These are phyloP conservation scores for Geotrypetes seraphini DNA, from an alignment of 2,797 vertebrate species.

Conservation along the genomic window DNA sequence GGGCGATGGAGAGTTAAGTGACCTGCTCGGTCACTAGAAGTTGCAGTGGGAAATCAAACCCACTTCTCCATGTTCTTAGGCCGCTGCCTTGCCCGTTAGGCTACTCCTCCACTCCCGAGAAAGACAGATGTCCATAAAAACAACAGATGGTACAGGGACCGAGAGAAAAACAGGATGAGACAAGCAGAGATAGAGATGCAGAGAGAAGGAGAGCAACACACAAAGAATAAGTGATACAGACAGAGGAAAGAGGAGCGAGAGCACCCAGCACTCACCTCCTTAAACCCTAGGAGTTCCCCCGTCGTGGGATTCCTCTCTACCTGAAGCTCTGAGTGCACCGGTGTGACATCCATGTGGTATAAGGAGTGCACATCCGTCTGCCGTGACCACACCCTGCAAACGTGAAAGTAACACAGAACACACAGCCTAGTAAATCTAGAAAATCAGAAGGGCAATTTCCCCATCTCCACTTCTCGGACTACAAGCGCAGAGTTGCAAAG, in stretches of 20 bases:
- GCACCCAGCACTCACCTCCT: slow-evolving; percentile 60
- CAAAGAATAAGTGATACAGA: too few species aligned
- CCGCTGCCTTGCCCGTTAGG: too few species aligned
- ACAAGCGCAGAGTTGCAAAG: too few species aligned
- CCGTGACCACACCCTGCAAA: slow-evolving; percentile 54
- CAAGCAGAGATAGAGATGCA: not conserved
- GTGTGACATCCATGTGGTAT: slow-evolving; percentile 44
- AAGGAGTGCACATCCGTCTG: slow-evolving; percentile 56
- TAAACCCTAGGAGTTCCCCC: slow-evolving; percentile 75
- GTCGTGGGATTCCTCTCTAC: slow-evolving; percentile 81
- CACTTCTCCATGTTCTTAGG: too few species aligned
- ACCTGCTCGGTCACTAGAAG: too few species aligned
- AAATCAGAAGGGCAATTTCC: not conserved
- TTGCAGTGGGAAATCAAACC: too few species aligned
- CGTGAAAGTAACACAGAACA: not conserved
- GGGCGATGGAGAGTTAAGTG: too few species aligned
- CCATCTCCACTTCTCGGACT: too few species aligned
- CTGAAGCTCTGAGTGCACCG: slow-evolving; percentile 70
- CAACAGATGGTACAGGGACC: too few species aligned
- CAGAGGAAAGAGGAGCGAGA: not conserved
- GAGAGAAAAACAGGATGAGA: too few species aligned
- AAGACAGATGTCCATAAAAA: not conserved
- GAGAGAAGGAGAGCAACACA: not conserved
- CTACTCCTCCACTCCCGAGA: too few species aligned
- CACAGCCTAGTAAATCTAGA: not conserved